These are phyloP conservation scores for human (Homo sapiens) DNA, from an alignment of 2,113 vertebrate species.

Conservation along the genomic window DNA sequence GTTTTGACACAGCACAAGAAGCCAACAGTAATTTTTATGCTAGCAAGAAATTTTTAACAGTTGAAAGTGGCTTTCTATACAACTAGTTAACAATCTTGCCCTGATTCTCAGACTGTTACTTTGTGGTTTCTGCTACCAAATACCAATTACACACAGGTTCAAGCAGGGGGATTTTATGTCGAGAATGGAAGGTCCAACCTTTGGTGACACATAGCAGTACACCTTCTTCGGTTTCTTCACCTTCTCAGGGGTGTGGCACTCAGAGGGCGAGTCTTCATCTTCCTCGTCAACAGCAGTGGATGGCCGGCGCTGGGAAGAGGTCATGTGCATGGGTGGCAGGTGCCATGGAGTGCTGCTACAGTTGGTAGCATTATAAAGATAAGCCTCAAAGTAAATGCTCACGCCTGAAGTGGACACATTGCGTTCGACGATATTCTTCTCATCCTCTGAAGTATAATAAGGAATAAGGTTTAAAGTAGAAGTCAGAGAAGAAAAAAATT, in stretches of 20 bases:
- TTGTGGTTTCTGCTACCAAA: background rate
- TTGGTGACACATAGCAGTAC: slow-evolving; percentile 99
- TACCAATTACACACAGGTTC: background rate
- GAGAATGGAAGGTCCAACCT: slow-evolving; percentile 85
- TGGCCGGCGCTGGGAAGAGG: slow-evolving; percentile 91
- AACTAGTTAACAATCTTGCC: background rate
- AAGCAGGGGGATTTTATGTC: background rate
- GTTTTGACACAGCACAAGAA: slow-evolving; percentile 11
- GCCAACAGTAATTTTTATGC: slow-evolving; percentile 42
- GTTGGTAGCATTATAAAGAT: slow-evolving; percentile 94
- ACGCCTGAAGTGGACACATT: slow-evolving; percentile 97
- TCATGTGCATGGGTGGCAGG: slow-evolving; percentile 88
- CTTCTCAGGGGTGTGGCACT: slow-evolving; percentile 92
- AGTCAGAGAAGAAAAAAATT: background rate
- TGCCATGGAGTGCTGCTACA: slow-evolving; percentile 93
- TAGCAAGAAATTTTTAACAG: slow-evolving; percentile 3
- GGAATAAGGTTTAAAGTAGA: slow-evolving; percentile 24
- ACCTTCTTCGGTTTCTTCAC: slow-evolving; percentile 99
- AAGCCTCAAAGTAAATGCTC: slow-evolving; percentile 98
- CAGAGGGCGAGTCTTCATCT: slow-evolving; percentile 92
- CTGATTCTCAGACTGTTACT: background rate
- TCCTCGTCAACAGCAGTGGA: slow-evolving; percentile 93
- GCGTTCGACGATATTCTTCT: slow-evolving; percentile 96
- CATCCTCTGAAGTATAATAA: slow-evolving; percentile 88
- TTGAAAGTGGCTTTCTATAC: slow-evolving; percentile 1